Conservation (phyloP, 2,797 vertebrate genomes). For the Perdix hodgsoniae region DNA sequence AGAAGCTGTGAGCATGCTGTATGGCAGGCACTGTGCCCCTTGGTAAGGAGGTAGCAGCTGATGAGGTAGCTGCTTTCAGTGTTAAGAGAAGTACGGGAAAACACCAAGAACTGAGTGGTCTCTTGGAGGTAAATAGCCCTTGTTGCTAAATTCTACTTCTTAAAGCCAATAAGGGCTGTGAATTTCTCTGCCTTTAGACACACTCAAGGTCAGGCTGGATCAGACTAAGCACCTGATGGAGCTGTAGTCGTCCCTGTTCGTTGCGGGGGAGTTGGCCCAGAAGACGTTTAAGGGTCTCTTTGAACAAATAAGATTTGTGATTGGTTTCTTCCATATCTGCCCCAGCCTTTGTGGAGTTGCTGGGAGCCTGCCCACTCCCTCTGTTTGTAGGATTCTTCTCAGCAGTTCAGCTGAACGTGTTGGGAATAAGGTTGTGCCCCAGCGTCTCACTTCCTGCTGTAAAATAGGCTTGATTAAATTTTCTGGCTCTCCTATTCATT, state of each 20-base stretch:
- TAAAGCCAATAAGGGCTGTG: neutral
- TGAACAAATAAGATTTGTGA: too few species aligned
- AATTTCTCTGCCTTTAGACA: neutral
- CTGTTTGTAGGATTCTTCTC: constrained; percentile 30
- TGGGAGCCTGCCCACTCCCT: constrained; percentile 24
- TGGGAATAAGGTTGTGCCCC: constrained; percentile 48
- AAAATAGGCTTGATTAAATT: constrained; percentile 64
- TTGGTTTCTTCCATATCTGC: constrained; percentile 40
- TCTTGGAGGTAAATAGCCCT: neutral
- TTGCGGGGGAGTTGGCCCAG: too few species aligned
- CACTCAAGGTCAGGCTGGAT: too few species aligned
- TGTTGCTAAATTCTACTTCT: neutral
- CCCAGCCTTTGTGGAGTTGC: neutral
- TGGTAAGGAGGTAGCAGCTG: neutral
- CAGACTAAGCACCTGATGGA: too few species aligned
- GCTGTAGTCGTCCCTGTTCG: too few species aligned
- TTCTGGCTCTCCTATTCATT: constrained; percentile 34
- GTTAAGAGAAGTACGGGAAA: neutral
- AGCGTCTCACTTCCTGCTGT: constrained; percentile 33
- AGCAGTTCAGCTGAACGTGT: constrained; percentile 21
- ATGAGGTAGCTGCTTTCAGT: neutral
- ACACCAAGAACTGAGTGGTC: accelerated
- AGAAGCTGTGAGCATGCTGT: neutral
- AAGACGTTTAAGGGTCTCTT: too few species aligned
- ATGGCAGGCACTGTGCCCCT: neutral